A percentile compares a stretch with the other conserved stretches of the same genome.
These are phyloP conservation scores for Diprion similis DNA, from an alignment of 1,140 invertebrate genomes.

Conservation along the genomic window DNA sequence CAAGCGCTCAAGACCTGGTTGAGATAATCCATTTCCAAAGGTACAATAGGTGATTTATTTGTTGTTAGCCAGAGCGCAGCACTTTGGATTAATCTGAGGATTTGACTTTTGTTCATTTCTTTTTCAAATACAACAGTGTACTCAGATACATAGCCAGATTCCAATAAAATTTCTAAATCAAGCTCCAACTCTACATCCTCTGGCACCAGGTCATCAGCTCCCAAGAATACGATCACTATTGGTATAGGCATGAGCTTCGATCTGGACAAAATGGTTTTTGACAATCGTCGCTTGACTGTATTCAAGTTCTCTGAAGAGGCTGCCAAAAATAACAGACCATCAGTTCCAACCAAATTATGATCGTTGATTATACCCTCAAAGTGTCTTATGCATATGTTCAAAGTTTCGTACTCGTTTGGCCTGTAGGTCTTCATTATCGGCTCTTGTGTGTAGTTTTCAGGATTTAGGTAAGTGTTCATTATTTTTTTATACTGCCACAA, in stretches of 20 bases:
- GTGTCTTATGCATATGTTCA: conserved; percentile 50
- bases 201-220: conserved; percentile 25
- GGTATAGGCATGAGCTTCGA: conserved; percentile 51
- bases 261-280: conserved; percentile 46
- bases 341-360: conserved; percentile 40
- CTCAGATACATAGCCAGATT: conserved; percentile 50
- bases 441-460: conserved; percentile 38
- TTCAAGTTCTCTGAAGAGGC: conserved; percentile 39
- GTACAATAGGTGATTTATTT: conserved; percentile 61
- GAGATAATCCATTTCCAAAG: conserved; percentile 67
- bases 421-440: conserved; percentile 49
- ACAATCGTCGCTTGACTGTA: conserved; percentile 40
- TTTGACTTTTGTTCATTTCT: conserved; percentile 55
- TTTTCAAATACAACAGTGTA: conserved; percentile 49
- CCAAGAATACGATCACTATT: conserved; percentile 43
- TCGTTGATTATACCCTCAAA: conserved; percentile 46
- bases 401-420: conserved; percentile 42
- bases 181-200: conserved; percentile 27
- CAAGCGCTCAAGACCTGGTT: conserved; percentile 64
- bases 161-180: conserved; percentile 41
- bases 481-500: conserved; percentile 47
- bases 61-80: conserved; percentile 67
- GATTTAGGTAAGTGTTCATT: conserved; percentile 46
- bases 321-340: conserved; percentile 49
- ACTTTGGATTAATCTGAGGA: conserved; percentile 61